Conservation (phyloP, 35 echinoderm and acorn worm genomes). For the Ophioderma brevispina region DNA sequence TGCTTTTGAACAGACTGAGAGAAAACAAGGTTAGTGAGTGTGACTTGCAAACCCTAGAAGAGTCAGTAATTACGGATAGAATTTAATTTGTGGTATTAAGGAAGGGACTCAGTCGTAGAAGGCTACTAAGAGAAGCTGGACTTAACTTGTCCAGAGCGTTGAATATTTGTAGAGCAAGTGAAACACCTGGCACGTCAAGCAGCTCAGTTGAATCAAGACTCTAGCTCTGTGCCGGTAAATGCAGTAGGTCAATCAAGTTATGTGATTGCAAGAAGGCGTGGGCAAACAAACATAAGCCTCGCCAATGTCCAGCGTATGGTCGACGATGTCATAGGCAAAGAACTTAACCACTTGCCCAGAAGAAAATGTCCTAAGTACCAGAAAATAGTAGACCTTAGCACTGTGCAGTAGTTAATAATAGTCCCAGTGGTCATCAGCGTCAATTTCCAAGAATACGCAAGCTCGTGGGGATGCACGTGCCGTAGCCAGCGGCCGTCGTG, state of each 20-base stretch:
- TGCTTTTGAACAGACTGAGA: constrained; percentile 32
- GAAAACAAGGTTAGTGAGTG: constrained; percentile 21
- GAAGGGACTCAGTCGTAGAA: no score
- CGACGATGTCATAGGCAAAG: neutral
- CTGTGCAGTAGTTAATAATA: no score
- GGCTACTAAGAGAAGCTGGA: no score
- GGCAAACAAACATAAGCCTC: neutral
- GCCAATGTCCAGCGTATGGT: neutral
- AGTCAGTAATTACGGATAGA: constrained; percentile 65
- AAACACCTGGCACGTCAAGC: neutral
- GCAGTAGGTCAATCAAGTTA: neutral
- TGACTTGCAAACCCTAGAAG: constrained; percentile 50
- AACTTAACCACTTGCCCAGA: neutral
- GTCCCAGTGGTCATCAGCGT: no score
- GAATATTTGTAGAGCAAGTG: neutral
- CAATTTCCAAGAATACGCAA: no score
- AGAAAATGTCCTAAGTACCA: neutral
- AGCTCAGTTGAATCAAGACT: neutral
- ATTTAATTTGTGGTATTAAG: constrained; percentile 46
- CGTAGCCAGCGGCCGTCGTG: no score
- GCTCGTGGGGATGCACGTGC: no score
- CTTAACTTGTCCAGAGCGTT: constrained; percentile 48
- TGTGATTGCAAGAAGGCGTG: no score
- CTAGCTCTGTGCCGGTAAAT: neutral
- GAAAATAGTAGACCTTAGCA: no score